These are phyloP conservation scores for Dallia pectoralis DNA, from an alignment of 2,797 vertebrate species.

Conservation along the genomic window DNA sequence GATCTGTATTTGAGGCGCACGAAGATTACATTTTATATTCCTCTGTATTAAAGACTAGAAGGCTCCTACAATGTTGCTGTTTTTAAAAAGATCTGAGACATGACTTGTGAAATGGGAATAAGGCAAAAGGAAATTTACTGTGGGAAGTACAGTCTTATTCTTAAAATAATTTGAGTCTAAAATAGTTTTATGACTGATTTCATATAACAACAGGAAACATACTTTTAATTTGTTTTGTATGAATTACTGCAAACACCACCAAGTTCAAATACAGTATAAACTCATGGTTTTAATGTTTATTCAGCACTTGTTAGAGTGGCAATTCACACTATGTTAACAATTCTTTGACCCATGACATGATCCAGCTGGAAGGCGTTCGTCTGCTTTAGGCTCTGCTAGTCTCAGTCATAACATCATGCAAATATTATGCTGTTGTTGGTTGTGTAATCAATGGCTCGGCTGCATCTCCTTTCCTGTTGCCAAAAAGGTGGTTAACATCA, in stretches of 20 bases:
- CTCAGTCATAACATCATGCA: conserved; percentile 58
- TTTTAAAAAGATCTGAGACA: not conserved
- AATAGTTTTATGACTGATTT: not conserved
- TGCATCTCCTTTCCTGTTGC: conserved; percentile 55
- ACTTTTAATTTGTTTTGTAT: not conserved
- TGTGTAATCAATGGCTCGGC: conserved; percentile 51
- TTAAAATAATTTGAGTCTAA: not conserved
- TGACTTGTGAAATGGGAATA: conserved; percentile 7
- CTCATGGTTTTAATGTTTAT: conserved; percentile 39
- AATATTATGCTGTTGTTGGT: conserved; percentile 32
- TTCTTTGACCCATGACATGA: conserved; percentile 49
- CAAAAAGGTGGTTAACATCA: conserved; percentile 29
- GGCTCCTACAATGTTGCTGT: conserved; percentile 4
- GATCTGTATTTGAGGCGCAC: not conserved
- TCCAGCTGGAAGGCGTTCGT: conserved; percentile 58
- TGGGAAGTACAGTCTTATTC: not conserved
- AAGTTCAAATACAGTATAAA: not conserved
- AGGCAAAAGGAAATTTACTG: not conserved
- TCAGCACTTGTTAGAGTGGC: conserved; percentile 46
- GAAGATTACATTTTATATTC: conserved; percentile 22
- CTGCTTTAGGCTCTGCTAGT: conserved; percentile 51
- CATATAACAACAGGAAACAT: not conserved
- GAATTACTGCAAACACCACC: conserved; percentile 6
- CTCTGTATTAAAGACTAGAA: not conserved
- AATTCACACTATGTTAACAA: conserved; percentile 51